A percentile compares a stretch with the other conserved stretches of the same genome.
Evolutionary conservation across 2,113 vertebrate species (phyloP).

Genomic region (Ceyx cyanopectus): DNA sequence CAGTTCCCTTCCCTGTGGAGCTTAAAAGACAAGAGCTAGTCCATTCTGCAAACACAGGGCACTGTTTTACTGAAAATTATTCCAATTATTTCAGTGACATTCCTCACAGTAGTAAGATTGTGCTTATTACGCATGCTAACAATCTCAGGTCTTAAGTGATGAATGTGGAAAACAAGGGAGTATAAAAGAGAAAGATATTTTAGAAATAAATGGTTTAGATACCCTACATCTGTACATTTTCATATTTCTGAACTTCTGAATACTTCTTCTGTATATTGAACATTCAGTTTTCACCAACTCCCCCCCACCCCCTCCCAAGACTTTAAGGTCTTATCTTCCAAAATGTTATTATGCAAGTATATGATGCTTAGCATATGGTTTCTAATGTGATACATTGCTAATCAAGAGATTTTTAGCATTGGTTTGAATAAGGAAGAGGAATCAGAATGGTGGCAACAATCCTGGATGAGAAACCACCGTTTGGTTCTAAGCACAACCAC

Average conservation of each 20-base stretch:
- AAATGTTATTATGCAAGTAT: background rate
- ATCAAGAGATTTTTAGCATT: background rate
- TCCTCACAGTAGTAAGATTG: background rate
- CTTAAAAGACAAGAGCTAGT: background rate
- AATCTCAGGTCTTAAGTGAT: background rate
- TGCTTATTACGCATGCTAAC: background rate
- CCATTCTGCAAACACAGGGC: background rate
- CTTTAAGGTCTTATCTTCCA: background rate
- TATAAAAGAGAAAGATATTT: background rate
- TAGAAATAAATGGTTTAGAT: background rate
- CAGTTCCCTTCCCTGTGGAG: background rate
- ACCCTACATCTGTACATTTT: background rate
- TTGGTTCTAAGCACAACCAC: conserved; percentile 32
- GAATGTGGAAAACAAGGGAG: background rate
- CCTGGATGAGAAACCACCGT: background rate
- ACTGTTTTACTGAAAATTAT: background rate
- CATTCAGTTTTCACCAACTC: background rate
- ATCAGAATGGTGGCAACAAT: background rate
- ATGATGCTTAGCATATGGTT: background rate
- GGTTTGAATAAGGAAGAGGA: background rate
- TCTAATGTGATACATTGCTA: background rate
- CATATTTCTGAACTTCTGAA: background rate
- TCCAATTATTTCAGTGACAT: background rate
- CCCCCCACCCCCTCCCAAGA: background rate
- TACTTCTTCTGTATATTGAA: background rate